Base-by-base conservation (phyloP, 2,113 vertebrate genomes). In the Brachyistius frenatus region DNA sequence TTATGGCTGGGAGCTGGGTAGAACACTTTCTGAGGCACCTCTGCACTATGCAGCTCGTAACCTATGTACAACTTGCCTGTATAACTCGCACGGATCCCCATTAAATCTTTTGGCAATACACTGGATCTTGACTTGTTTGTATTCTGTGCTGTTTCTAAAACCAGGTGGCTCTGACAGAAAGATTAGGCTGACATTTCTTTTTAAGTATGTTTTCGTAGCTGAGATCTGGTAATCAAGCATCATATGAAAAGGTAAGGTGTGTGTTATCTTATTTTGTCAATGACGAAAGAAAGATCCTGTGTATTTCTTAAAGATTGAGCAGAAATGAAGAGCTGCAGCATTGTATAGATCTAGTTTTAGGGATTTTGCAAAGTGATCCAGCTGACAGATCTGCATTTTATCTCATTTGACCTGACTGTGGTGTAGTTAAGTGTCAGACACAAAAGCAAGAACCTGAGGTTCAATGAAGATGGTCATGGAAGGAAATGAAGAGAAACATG, bases 351-450 rank as follows among this genome's bases (percentile, higher is more conserved):
- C 31, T 33, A 64, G 64, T 53, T 68, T 23, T 23, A 23, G 23
- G 23, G 23, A 23, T 23, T 23, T 23, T 47, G 23, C 5, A 23
- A 39, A 37, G 52, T 31, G 47, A 54, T 33, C 39, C 1, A 50
- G 13, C n/a, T 33, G 53, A 7, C 32, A 41, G 30, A 53, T 13
- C 64, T 56, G 7, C 54, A 4, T 80, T 50, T 70, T 13, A 83
- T 32, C 35, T 47, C 9, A 52, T 50, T 46, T 55, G 47, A 62
- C 3, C 37, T 35, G 2, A 39, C 13, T 35, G 54, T 54, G 36
- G 3, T 47, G 46, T 3, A 23, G 41, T 52, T 65, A 32, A n/a
- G 15, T 52, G 36, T 69, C 46, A 36, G 8, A n/a, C 1, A 35
- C 15, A 47, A 54, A 64, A 47, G 10, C 1, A 31, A 54, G 41